phyloP scores from a whole-genome alignment of 1,140 invertebrate genomes.

The Microplitis demolitor region DNA sequence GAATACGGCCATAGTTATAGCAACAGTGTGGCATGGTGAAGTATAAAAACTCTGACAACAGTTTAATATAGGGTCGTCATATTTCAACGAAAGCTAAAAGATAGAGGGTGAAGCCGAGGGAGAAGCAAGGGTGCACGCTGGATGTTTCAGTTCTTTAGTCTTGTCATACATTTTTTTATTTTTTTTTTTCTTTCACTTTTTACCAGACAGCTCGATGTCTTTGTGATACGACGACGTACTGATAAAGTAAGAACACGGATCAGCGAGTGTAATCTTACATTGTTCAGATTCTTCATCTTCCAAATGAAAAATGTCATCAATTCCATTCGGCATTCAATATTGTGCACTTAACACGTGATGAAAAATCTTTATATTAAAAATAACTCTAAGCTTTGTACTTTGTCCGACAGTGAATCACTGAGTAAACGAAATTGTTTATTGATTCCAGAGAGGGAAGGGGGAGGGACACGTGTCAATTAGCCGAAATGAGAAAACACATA shows the following conservation, averaged over 20 bases:
- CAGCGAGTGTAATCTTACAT: constrained; percentile 9
- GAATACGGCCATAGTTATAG: constrained; percentile 1
- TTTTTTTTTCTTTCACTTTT: neutral
- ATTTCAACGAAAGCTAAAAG: constrained; percentile 30
- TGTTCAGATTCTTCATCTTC: constrained; percentile 9
- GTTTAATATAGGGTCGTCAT: constrained; percentile 39
- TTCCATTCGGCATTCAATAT: neutral
- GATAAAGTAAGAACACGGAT: constrained; percentile 12
- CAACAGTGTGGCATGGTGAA: neutral
- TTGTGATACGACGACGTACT: neutral
- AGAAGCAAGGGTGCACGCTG: constrained; percentile 4
- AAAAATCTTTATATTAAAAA: constrained; percentile 2
- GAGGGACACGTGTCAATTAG: constrained; percentile 37
- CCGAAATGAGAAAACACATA: constrained; percentile 26
- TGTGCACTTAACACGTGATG: neutral
- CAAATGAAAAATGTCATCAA: constrained; percentile 1
- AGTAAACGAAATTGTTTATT: neutral
- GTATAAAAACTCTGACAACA: constrained; percentile 27
- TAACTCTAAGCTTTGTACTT: neutral
- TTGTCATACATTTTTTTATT: neutral
- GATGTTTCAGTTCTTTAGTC: constrained; percentile 22
- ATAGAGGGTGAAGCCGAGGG: neutral
- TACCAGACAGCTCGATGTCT: constrained; percentile 19
- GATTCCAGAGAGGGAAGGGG: neutral
- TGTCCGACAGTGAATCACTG: neutral